phyloP scores from a whole-genome alignment of 2,888 invertebrate species.

The Lobophora halterata region DNA sequence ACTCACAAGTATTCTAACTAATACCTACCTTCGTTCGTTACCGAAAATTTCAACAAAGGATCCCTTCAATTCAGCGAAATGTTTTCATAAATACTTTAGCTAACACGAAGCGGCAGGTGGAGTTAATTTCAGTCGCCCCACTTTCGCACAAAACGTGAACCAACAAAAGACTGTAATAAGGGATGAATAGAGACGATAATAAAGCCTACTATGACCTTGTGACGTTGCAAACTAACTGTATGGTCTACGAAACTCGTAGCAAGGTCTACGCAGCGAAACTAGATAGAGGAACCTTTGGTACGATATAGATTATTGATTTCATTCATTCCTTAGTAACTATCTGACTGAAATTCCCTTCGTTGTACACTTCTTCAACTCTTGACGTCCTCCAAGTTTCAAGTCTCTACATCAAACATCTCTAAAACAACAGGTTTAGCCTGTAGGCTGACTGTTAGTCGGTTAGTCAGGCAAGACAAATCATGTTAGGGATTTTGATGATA shows the following conservation, averaged over 20 bases:
- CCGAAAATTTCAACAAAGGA: constrained; percentile 6
- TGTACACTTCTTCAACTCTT: too few species aligned
- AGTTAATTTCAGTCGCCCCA: constrained; percentile 57
- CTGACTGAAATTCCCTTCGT: too few species aligned
- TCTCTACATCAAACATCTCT: too few species aligned
- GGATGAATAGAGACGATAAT: constrained; percentile 53
- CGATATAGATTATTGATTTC: too few species aligned
- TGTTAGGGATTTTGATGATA: too few species aligned
- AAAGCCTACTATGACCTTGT: constrained; percentile 53
- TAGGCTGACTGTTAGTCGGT: too few species aligned
- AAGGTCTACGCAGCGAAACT: constrained; percentile 23
- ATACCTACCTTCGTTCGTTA: too few species aligned
- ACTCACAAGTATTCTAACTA: too few species aligned
- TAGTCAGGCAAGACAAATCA: too few species aligned
- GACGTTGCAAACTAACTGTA: constrained; percentile 33
- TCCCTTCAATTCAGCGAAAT: constrained; percentile 11
- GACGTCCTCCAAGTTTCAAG: too few species aligned
- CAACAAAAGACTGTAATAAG: constrained; percentile 60
- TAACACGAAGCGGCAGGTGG: constrained; percentile 28
- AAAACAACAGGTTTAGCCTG: too few species aligned
- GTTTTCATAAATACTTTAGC: constrained; percentile 36
- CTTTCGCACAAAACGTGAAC: constrained; percentile 59
- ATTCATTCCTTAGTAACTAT: too few species aligned
- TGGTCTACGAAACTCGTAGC: constrained; percentile 45
- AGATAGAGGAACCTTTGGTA: not conserved